phyloP scores from a whole-genome alignment of 2,888 invertebrate species.

The Chrysotoxum bicinctum region DNA sequence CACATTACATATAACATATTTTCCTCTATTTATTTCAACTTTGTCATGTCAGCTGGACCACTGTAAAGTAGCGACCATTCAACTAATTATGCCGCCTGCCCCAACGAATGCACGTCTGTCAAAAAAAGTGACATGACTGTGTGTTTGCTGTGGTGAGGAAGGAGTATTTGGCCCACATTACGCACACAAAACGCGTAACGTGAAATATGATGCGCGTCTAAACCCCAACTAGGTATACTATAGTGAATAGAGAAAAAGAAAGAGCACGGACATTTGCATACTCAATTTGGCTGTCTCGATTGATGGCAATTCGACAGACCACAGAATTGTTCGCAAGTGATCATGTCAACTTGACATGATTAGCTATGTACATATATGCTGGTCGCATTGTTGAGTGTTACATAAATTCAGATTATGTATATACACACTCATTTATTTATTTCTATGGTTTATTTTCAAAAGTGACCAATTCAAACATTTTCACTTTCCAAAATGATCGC shows the following conservation, averaged over 20 bases:
- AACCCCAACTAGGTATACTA: background rate
- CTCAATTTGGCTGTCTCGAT: slow-evolving; percentile 18
- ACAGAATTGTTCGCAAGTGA: slow-evolving; percentile 45
- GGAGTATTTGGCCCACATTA: slow-evolving; percentile 59
- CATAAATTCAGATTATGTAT: slow-evolving; percentile 10
- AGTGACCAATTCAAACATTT: slow-evolving; percentile 17
- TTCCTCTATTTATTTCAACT: background rate
- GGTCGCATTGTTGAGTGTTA: slow-evolving; percentile 21
- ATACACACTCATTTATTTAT: background rate
- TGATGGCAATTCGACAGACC: slow-evolving; percentile 56
- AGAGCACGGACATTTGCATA: slow-evolving; percentile 35
- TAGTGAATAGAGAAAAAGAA: no score
- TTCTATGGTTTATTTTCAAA: slow-evolving; percentile 18
- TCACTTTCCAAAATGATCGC: slow-evolving; percentile 38
- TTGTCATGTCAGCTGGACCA: background rate
- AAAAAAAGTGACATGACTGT: slow-evolving; percentile 42
- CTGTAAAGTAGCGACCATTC: slow-evolving; percentile 37
- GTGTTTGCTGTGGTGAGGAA: slow-evolving; percentile 40
- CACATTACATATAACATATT: no score
- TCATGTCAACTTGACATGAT: slow-evolving; percentile 66
- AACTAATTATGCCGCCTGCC: slow-evolving; percentile 25
- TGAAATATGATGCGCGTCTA: slow-evolving; percentile 58
- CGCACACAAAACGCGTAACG: slow-evolving; percentile 33
- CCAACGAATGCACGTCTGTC: slow-evolving; percentile 42
- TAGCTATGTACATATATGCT: background rate